Evolutionary conservation across 2,888 invertebrate genomes (phyloP), one percentile per base, ranked within the genome.

Genomic region (Limnephilus auricula): DNA sequence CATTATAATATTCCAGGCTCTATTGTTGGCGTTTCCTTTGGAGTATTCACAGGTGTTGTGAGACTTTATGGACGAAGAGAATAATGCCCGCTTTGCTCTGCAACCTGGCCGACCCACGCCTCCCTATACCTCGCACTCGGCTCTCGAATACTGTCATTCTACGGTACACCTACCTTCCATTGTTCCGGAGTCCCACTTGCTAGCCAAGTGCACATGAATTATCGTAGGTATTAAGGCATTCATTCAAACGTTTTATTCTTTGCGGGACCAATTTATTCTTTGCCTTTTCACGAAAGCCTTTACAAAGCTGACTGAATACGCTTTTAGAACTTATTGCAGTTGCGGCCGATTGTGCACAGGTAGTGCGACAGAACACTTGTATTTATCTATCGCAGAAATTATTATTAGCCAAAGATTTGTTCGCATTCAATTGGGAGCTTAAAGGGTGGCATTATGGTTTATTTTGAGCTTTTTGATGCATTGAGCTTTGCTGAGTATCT

Each of bases 21-120:
- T 82, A 82, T 82, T 82, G 80, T 82, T 82, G 32, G 31, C 80
- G 80, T 82, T 82, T 82, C 80, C 32, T 82, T 82, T 32, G 80
- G 80, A 82, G 32, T 9, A 82, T 31, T 80, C 80, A 31, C 80
- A 82, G 80, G 80, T 82, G 80, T 31, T 82, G 80, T 34, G 32
- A 31, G 31, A 18, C 32, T 82, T 31, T 82, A 82, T 82, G 13
- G 80, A 18, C 15, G 31, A 34, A 34, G 31, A 34, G 80, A 32
- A 31, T 31, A 82, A 32, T 82, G 80, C 25, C 80, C 80, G 80
- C 31, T 65, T 65, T 65, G 65, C 65, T 65, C 65, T 65, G 65
- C 10, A 82, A 34, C 80, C 80, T 82, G 80, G 31, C 80, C 80
- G 80, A 80, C 80, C 80, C 80, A 32, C 80, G 80, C 80, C 80